A percentile compares a stretch with the other conserved stretches of the same genome.
Conservation (phyloP, 2,113 vertebrate genomes). For the Hydrolagus affinis region DNA sequence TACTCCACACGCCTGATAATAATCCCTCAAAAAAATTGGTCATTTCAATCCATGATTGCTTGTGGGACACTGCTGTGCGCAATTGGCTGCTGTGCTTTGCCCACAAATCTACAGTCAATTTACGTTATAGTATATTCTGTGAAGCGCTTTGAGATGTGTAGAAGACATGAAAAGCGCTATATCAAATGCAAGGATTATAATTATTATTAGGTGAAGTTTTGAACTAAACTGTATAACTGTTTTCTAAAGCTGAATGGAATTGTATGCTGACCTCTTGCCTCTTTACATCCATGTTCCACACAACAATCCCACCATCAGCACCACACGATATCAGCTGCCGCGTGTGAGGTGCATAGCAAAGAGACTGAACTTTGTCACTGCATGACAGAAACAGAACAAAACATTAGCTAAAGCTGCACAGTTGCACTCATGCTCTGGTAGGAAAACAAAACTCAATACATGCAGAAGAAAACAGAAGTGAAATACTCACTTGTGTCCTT, state of each 20-base stretch:
- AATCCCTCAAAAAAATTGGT: no score
- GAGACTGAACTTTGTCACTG: constrained; percentile 88
- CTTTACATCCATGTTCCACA: constrained; percentile 98
- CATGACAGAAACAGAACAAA: constrained; percentile 34
- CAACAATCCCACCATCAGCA: constrained; percentile 81
- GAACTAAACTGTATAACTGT: background rate
- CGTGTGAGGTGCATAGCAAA: constrained; percentile 87
- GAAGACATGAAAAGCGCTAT: no score
- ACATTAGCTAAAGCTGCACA: constrained; percentile 30
- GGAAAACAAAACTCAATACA: background rate
- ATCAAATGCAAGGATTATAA: no score
- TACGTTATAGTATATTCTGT: no score
- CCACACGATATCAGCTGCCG: constrained; percentile 93
- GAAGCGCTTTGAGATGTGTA: no score
- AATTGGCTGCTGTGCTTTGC: no score
- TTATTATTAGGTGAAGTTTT: background rate
- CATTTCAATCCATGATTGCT: no score
- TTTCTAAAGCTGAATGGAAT: constrained; percentile 6
- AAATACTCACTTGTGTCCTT: constrained; percentile 84
- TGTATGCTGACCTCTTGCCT: constrained; percentile 75
- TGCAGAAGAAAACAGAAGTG: background rate
- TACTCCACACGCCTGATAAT: no score
- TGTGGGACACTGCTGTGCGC: no score
- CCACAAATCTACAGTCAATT: no score
- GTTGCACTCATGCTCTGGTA: background rate